Evolutionary conservation across 2,888 invertebrate species (phyloP).

Genomic region (Tinea trinotella): DNA sequence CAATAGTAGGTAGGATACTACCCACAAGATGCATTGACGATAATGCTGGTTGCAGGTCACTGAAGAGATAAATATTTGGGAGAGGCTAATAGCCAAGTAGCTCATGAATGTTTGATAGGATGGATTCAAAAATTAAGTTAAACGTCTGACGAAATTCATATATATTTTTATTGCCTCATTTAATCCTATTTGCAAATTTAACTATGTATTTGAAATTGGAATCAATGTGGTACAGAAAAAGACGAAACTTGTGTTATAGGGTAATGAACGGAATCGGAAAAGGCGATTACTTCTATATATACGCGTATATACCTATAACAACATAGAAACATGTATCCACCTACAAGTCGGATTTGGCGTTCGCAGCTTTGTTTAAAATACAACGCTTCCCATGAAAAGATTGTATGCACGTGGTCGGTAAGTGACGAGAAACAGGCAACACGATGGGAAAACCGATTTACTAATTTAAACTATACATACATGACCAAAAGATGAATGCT

Average conservation of each 20-base stretch:
- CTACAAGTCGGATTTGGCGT: constrained; percentile 32
- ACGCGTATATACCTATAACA: constrained; percentile 54
- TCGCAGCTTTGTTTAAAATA: constrained; percentile 54
- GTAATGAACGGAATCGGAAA: constrained; percentile 26
- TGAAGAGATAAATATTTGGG: too few relatives aligned
- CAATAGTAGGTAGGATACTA: too few relatives aligned
- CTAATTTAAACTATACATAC: constrained; percentile 32
- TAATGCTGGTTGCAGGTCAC: too few relatives aligned
- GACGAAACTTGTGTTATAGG: neutral
- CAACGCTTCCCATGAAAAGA: constrained; percentile 38
- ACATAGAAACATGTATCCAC: constrained; percentile 27
- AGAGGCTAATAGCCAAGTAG: too few relatives aligned
- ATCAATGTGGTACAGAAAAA: too few relatives aligned
- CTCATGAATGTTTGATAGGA: too few relatives aligned
- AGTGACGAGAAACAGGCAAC: constrained; percentile 52
- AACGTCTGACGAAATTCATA: too few relatives aligned
- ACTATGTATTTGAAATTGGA: too few relatives aligned
- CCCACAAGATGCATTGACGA: too few relatives aligned
- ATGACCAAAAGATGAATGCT: constrained; percentile 25
- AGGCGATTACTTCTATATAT: constrained; percentile 34
- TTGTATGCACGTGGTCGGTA: constrained; percentile 49
- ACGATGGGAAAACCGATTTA: constrained; percentile 42
- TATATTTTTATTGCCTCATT: too few relatives aligned
- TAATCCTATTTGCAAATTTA: too few relatives aligned
- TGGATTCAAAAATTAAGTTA: too few relatives aligned